phyloP scores from a whole-genome alignment of 2,113 vertebrate species.

The Ceuthmochares aereus region DNA sequence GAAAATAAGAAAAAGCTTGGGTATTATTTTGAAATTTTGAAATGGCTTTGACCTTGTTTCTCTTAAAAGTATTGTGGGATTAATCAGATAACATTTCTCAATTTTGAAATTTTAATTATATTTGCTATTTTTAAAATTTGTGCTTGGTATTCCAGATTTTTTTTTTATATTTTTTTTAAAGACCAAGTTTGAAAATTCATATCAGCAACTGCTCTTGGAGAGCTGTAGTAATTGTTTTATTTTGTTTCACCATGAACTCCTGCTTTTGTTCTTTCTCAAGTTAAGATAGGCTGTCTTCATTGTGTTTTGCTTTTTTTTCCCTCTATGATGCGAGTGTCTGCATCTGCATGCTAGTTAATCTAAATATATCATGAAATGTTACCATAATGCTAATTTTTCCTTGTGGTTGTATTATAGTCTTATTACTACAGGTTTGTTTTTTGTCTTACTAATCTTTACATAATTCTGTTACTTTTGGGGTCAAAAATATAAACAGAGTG shows the following conservation, averaged over 20 bases:
- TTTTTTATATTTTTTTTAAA: neutral
- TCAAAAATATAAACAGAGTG: neutral
- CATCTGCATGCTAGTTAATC: neutral
- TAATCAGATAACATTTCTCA: neutral
- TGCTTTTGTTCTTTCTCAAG: slow-evolving; percentile 21
- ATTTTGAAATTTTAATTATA: neutral
- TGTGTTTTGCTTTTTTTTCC: neutral
- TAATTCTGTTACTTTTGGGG: neutral
- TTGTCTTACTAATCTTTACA: neutral
- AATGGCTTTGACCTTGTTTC: slow-evolving; percentile 29
- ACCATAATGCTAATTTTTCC: slow-evolving; percentile 5
- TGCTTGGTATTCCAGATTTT: neutral
- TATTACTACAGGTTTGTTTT: neutral
- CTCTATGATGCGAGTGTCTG: neutral
- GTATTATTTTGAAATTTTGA: slow-evolving; percentile 54
- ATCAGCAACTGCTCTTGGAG: neutral
- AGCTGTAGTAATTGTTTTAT: neutral
- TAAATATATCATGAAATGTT: neutral
- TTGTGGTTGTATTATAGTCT: neutral
- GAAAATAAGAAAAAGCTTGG: slow-evolving; percentile 46
- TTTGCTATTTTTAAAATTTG: neutral
- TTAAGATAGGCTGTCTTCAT: neutral
- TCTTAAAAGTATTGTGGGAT: neutral
- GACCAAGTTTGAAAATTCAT: neutral
- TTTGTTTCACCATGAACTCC: neutral